These are phyloP conservation scores for Geococcyx californianus DNA, from an alignment of 2,113 vertebrate genomes.

Conservation along the genomic window DNA sequence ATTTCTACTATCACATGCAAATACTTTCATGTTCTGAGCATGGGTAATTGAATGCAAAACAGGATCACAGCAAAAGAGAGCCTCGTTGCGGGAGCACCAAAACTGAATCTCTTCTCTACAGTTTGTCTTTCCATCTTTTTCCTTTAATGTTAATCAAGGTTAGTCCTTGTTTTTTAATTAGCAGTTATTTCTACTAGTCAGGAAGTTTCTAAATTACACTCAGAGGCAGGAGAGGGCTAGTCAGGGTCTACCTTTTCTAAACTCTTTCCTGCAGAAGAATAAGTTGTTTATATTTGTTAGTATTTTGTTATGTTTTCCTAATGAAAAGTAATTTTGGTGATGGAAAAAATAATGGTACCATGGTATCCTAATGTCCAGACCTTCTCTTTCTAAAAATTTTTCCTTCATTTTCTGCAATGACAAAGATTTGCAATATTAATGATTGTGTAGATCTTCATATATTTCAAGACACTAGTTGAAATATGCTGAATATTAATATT, in stretches of 20 bases:
- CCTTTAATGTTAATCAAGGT: background rate
- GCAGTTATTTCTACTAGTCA: background rate
- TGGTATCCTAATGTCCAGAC: background rate
- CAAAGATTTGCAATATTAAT: background rate
- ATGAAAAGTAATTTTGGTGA: background rate
- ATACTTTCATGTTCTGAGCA: background rate
- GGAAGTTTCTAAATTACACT: background rate
- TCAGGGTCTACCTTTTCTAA: background rate
- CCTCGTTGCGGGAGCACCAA: background rate
- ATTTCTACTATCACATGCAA: background rate
- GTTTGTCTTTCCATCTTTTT: background rate
- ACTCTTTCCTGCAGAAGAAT: background rate
- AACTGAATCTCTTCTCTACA: background rate
- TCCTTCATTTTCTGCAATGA: background rate
- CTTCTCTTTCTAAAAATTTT: background rate
- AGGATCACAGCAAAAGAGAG: background rate
- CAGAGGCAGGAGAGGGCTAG: background rate
- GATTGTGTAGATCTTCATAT: background rate
- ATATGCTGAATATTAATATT: background rate
- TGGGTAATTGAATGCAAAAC: background rate
- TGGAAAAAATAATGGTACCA: background rate
- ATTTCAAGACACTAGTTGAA: background rate
- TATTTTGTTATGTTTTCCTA: background rate
- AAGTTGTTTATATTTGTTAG: background rate
- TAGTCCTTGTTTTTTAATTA: background rate